phyloP scores from a whole-genome alignment of 2,113 vertebrate genomes.

The Apistogramma diplotaenia region DNA sequence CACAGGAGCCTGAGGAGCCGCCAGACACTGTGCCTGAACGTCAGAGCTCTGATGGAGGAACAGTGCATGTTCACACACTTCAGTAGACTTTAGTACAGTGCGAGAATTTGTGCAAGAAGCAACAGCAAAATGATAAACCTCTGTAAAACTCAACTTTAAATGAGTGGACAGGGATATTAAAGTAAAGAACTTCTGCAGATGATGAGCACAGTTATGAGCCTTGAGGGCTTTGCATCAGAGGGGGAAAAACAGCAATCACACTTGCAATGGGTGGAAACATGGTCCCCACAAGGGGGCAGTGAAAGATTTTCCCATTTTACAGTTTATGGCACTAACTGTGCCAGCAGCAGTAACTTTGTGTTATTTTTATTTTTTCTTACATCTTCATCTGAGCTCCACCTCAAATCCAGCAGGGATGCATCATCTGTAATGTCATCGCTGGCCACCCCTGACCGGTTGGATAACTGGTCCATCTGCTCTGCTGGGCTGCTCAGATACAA shows the following conservation, averaged over 20 bases:
- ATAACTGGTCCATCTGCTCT: conserved; percentile 61
- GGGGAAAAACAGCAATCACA: neutral
- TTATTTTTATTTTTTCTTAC: conserved; percentile 33
- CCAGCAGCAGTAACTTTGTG: neutral
- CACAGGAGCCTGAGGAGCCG: conserved; percentile 76
- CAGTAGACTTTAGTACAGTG: neutral
- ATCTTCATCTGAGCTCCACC: conserved; percentile 60
- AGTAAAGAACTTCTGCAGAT: neutral
- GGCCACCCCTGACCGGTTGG: conserved; percentile 36
- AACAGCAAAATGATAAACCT: neutral
- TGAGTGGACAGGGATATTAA: neutral
- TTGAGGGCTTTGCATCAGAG: neutral
- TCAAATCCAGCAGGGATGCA: conserved; percentile 39
- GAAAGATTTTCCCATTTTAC: neutral
- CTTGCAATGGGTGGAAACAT: neutral
- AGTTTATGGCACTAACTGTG: neutral
- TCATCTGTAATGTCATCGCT: conserved; percentile 64
- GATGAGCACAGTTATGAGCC: conserved; percentile 1
- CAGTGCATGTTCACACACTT: neutral
- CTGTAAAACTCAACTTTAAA: neutral
- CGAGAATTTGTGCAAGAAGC: neutral
- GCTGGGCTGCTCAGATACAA: neutral
- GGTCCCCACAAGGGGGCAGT: conserved; percentile 23
- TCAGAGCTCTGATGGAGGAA: conserved; percentile 53
- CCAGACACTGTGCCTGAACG: conserved; percentile 36